These are phyloP conservation scores for Drosophila parabipectinata DNA, from an alignment of 1,140 invertebrate species.

Conservation along the genomic window DNA sequence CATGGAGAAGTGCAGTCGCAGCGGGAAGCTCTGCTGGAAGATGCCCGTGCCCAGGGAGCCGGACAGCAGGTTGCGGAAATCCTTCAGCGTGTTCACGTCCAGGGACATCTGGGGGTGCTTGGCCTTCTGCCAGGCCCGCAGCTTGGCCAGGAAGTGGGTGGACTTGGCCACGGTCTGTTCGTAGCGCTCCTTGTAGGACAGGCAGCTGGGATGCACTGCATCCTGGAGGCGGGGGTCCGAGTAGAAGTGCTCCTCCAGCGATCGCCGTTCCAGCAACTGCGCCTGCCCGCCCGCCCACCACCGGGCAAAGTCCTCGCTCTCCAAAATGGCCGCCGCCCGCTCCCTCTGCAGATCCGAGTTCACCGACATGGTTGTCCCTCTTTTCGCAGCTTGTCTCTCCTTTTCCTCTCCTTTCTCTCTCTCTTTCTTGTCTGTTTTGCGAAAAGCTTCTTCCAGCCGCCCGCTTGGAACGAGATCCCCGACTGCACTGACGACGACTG, in stretches of 20 bases:
- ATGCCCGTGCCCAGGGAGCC: constrained; percentile 90
- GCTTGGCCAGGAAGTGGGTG: constrained; percentile 88
- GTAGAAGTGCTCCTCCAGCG: constrained; percentile 88
- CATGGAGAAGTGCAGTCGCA: constrained; percentile 94
- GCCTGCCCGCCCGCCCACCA: constrained; percentile 90
- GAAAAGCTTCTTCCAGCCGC: neutral
- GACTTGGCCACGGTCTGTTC: constrained; percentile 91
- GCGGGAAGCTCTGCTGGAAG: constrained; percentile 91
- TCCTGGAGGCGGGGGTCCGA: constrained; percentile 89
- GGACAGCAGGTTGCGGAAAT: constrained; percentile 85
- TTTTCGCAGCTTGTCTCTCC: neutral
- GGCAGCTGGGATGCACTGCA: constrained; percentile 88
- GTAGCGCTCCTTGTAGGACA: constrained; percentile 94
- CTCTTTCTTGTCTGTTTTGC: neutral
- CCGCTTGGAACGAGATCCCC: neutral
- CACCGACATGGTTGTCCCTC: constrained; percentile 18
- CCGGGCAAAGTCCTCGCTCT: constrained; percentile 90
- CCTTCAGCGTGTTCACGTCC: constrained; percentile 36
- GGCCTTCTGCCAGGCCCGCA: constrained; percentile 87
- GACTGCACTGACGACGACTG: constrained; percentile 8
- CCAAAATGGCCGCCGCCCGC: constrained; percentile 89
- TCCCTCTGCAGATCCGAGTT: constrained; percentile 88
- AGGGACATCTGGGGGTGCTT: constrained; percentile 12
- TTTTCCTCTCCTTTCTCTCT: neutral
- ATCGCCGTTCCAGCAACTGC: constrained; percentile 85